phyloP scores from a whole-genome alignment of 2,797 vertebrate genomes.

The Eurystomus glaucurus region DNA sequence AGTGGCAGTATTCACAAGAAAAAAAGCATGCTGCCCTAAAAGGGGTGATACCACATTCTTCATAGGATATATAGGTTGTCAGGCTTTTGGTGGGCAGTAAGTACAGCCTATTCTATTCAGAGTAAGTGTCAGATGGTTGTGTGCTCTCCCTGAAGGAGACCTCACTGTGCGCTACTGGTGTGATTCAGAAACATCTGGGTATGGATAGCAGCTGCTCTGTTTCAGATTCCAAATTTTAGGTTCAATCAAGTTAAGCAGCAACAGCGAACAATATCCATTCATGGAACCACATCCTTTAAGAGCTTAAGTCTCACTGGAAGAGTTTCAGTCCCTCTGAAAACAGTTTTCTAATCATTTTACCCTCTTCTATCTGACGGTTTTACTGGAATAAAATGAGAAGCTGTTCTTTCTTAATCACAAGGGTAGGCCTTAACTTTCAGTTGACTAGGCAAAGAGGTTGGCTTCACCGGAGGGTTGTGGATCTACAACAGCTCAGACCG shows the following conservation, averaged over 20 bases:
- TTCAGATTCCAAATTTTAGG: neutral
- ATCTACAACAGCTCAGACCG: neutral
- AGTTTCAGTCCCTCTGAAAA: neutral
- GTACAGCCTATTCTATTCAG: neutral
- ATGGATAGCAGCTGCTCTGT: neutral
- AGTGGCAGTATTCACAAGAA: neutral
- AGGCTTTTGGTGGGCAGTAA: neutral
- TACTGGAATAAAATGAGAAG: neutral
- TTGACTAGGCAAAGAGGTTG: neutral
- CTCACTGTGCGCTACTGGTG: neutral
- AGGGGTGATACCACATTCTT: too few relatives aligned
- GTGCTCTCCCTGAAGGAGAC: fast-evolving
- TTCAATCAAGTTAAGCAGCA: neutral
- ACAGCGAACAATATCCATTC: fast-evolving
- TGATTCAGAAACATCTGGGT: neutral
- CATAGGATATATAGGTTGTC: neutral
- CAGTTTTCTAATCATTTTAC: neutral
- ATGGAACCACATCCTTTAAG: neutral
- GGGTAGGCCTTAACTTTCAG: neutral
- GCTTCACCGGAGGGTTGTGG: neutral
- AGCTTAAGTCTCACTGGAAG: neutral
- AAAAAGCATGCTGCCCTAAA: neutral
- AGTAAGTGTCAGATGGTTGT: neutral
- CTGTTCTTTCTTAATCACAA: neutral
- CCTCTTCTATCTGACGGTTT: neutral